Conservation (phyloP, 2,888 invertebrate species). For the Drosophila barbarae region DNA sequence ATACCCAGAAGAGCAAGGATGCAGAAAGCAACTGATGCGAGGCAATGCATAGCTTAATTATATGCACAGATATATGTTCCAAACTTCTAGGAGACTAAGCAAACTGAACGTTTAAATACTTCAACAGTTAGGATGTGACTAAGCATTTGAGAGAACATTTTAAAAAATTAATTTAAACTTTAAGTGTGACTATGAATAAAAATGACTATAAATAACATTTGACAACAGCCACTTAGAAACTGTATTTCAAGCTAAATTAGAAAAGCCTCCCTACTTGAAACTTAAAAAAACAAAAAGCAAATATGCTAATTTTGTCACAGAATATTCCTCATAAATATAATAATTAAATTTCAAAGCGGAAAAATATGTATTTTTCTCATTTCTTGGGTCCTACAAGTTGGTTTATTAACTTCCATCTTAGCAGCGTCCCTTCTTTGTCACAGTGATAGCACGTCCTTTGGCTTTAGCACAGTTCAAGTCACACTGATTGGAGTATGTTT, state of each 20-base stretch:
- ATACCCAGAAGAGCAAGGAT: background rate
- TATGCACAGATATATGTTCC: background rate
- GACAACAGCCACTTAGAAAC: background rate
- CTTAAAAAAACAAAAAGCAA: background rate
- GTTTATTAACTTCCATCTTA: conserved; percentile 1
- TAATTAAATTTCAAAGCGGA: background rate
- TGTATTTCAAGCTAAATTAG: background rate
- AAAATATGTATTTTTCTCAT: conserved; percentile 15
- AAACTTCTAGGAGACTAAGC: background rate
- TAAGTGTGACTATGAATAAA: background rate
- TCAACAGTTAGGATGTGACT: background rate
- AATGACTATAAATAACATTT: background rate
- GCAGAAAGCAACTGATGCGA: background rate
- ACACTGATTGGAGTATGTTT: conserved; percentile 66
- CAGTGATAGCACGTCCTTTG: conserved; percentile 42
- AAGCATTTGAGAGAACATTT: background rate
- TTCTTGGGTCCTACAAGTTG: background rate
- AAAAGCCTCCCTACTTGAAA: background rate
- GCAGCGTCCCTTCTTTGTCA: conserved; percentile 50
- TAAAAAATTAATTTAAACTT: background rate
- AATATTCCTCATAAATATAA: background rate
- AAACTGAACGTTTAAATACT: background rate
- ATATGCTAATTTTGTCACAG: background rate
- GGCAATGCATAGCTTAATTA: background rate
- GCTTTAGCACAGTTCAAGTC: conserved; percentile 58